Conservation (phyloP, 2,888 invertebrate genomes). For the Tipula confusa region DNA sequence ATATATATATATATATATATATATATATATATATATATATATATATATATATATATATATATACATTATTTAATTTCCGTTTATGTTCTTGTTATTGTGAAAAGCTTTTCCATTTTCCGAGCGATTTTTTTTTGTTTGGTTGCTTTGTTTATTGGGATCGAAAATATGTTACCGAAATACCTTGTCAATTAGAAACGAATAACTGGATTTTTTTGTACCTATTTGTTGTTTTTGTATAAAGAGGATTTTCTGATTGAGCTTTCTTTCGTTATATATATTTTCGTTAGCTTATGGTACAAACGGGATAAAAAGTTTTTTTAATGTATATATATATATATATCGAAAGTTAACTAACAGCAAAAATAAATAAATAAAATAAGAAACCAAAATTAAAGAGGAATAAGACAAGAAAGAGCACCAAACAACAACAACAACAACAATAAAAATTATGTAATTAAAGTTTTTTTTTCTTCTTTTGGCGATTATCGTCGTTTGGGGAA, state of each 20-base stretch:
- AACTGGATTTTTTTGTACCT: neutral
- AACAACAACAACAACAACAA: no score
- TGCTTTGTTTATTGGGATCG: neutral
- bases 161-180: slow-evolving; percentile 9
- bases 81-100: neutral
- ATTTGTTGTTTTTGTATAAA: neutral
- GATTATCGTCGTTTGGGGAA: slow-evolving; percentile 1
- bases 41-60: neutral
- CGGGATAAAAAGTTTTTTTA: neutral
- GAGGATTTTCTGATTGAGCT: slow-evolving; percentile 20
- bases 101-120: slow-evolving; percentile 12
- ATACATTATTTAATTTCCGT: neutral
- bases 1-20: neutral
- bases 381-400: neutral
- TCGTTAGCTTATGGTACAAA: neutral
- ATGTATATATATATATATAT: neutral
- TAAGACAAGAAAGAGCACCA: neutral
- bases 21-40: neutral
- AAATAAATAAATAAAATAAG: neutral
- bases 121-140: neutral
- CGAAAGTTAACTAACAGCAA: no score
- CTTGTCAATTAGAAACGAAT: slow-evolving; percentile 20
- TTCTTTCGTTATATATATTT: neutral
- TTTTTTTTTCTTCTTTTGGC: no score
- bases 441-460: slow-evolving; percentile 13